A percentile compares a stretch with the other conserved stretches of the same genome.
These are phyloP conservation scores for Epinephelus fuscoguttatus DNA, from an alignment of 2,113 vertebrate species.

Conservation along the genomic window DNA sequence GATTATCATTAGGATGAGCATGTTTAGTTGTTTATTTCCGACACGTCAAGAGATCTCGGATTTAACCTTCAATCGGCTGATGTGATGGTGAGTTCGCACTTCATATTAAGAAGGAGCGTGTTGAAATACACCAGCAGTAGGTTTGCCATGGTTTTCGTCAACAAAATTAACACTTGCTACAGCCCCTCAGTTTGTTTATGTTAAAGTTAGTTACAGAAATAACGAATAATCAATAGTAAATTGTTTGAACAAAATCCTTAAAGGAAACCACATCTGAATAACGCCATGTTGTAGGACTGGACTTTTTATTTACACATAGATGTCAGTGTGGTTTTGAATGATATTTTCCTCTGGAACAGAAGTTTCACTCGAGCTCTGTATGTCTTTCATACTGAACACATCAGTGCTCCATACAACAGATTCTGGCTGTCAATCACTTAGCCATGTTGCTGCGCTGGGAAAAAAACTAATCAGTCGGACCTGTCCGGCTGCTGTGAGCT, in stretches of 20 bases:
- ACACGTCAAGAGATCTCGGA: no score
- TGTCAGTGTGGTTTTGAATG: neutral
- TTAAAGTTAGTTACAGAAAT: neutral
- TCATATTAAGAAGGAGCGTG: no score
- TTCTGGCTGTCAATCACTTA: conserved; percentile 28
- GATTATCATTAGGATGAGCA: no score
- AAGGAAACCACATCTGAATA: neutral
- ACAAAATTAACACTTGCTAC: no score
- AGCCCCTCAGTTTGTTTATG: no score
- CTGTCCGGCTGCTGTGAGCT: conserved; percentile 44
- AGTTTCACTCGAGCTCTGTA: neutral
- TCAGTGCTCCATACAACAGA: neutral
- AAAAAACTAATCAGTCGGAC: conserved; percentile 41
- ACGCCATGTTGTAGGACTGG: neutral
- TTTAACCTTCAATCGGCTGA: no score
- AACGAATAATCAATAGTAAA: no score
- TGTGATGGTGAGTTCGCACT: no score
- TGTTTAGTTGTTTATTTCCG: no score
- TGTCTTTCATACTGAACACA: conserved; percentile 1
- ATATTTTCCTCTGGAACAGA: neutral
- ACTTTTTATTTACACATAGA: neutral
- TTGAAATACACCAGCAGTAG: no score
- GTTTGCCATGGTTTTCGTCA: no score
- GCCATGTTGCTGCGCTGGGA: neutral
- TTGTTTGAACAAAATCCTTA: neutral